Conservation (phyloP, 1,140 invertebrate genomes). For the Drosophila cardini region DNA sequence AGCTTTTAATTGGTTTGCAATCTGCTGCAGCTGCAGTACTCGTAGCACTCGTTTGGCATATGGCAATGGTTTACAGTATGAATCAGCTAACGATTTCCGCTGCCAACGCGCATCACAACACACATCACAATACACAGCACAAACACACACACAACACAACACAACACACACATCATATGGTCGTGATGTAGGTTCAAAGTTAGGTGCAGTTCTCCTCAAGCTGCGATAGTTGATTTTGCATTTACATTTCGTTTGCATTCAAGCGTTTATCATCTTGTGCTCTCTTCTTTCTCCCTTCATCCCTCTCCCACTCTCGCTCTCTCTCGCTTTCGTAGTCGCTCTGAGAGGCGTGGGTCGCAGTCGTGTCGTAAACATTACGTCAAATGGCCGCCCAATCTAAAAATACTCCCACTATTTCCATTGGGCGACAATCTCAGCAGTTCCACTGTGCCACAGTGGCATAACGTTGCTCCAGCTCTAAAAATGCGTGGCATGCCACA, state of each 20-base stretch:
- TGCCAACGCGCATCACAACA: constrained; percentile 57
- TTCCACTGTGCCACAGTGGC: constrained; percentile 7
- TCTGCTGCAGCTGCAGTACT: constrained; percentile 7
- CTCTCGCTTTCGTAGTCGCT: constrained; percentile 4
- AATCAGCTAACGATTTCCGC: constrained; percentile 76
- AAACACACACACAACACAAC: neutral
- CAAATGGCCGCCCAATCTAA: constrained; percentile 64
- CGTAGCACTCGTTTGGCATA: constrained; percentile 21
- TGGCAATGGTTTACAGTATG: constrained; percentile 58
- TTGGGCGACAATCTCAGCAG: constrained; percentile 31
- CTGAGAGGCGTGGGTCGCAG: constrained; percentile 52
- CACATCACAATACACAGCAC: constrained; percentile 23
- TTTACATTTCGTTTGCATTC: constrained; percentile 36
- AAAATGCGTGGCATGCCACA: constrained; percentile 27
- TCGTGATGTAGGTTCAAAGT: constrained; percentile 23
- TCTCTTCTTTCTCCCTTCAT: neutral
- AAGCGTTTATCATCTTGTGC: constrained; percentile 41
- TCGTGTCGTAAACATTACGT: constrained; percentile 71
- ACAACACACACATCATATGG: constrained; percentile 5
- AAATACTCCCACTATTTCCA: constrained; percentile 61
- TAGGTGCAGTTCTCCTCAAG: constrained; percentile 58
- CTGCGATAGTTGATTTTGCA: constrained; percentile 20
- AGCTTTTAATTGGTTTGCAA: constrained; percentile 16
- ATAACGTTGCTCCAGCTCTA: constrained; percentile 5
- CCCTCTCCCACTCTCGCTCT: constrained; percentile 6